Evolutionary conservation across 1,140 invertebrate genomes (phyloP).

Genomic region (Campoletis sonorensis): DNA sequence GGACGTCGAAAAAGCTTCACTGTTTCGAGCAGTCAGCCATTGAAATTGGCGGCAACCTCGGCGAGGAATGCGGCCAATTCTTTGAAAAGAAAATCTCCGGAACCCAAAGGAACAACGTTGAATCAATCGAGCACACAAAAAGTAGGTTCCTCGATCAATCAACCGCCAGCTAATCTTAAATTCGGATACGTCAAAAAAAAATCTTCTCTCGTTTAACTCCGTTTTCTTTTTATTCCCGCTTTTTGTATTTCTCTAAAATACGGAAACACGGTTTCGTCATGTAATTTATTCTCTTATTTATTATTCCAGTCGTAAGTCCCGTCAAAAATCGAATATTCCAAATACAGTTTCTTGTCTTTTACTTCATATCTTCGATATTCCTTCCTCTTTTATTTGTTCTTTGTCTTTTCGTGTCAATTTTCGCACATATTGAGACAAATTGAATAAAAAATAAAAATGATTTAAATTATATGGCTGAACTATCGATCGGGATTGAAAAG

Average conservation of each 20-base stretch:
- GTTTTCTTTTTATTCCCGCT: background rate
- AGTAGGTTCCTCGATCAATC: background rate
- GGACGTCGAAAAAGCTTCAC: constrained; percentile 13
- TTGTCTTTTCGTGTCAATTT: background rate
- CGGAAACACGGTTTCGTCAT: too few species aligned
- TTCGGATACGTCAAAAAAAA: constrained; percentile 18
- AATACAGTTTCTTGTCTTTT: too few species aligned
- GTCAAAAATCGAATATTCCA: too few species aligned
- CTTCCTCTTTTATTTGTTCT: background rate
- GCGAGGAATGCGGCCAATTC: background rate
- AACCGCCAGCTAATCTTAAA: background rate
- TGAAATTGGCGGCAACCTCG: background rate
- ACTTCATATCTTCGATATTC: too few species aligned
- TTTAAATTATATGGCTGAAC: background rate
- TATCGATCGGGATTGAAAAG: background rate
- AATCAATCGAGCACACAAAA: constrained; percentile 11
- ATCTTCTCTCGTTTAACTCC: background rate
- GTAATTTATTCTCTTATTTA: too few species aligned
- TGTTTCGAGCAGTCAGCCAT: background rate
- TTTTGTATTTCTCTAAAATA: background rate
- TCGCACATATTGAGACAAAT: too few species aligned
- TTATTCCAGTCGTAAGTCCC: too few species aligned
- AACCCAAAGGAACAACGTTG: background rate
- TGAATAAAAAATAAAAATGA: background rate
- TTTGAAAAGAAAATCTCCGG: constrained; percentile 5